Evolutionary conservation across 53 echinoderm and acorn worm species (phyloP).

Genomic region (Patiria pectinifera): DNA sequence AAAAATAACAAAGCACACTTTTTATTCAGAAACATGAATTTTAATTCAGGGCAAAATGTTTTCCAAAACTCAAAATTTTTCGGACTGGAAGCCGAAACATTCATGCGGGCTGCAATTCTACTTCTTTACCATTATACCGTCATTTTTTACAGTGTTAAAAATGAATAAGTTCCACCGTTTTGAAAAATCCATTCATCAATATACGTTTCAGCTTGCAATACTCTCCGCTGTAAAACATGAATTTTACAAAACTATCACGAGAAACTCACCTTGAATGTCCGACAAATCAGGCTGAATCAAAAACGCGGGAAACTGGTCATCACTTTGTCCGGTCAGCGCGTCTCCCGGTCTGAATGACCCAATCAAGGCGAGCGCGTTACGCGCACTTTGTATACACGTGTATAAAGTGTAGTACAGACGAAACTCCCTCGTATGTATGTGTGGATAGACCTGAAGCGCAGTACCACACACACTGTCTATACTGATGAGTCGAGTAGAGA

Average conservation of each 20-base stretch:
- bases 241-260: neutral
- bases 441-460: neutral
- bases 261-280: constrained; percentile 40
- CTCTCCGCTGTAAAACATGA: neutral
- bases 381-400: neutral
- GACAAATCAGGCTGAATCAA: constrained; percentile 9
- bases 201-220: too few species aligned
- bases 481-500: neutral
- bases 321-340: neutral
- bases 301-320: constrained; percentile 40
- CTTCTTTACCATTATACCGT: too few species aligned
- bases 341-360: neutral
- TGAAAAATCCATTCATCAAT: too few species aligned
- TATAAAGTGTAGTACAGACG: neutral
- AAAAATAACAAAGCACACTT: too few species aligned
- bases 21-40: too few species aligned
- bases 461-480: neutral
- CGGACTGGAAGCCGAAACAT: too few species aligned
- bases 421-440: neutral
- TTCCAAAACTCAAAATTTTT: too few species aligned
- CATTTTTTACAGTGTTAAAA: too few species aligned
- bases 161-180: too few species aligned
- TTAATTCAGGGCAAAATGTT: too few species aligned
- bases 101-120: too few species aligned
- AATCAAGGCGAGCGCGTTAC: neutral